These are phyloP conservation scores for Ictalurus furcatus DNA, from an alignment of 2,113 vertebrate species.

Conservation along the genomic window DNA sequence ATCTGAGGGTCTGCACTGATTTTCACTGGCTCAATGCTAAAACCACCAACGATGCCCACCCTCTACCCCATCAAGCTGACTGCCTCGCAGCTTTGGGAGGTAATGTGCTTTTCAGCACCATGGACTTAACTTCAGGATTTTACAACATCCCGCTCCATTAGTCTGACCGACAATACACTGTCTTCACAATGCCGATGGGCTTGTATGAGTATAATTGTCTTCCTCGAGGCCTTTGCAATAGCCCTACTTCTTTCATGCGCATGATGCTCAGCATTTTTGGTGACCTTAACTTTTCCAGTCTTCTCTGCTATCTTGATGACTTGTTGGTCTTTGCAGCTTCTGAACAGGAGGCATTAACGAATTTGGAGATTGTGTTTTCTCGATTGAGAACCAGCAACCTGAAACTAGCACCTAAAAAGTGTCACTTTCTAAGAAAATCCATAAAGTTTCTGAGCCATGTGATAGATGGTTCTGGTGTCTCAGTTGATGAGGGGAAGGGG, in stretches of 20 bases:
- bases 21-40: conserved; percentile 41
- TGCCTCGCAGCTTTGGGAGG: conserved; percentile 33
- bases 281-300: conserved; percentile 37
- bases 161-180: conserved; percentile 26
- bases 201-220: conserved; percentile 44
- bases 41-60: conserved; percentile 10
- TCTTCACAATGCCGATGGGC: conserved; percentile 42
- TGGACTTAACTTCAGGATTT: conserved; percentile 31
- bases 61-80: conserved; percentile 37
- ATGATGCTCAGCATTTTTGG: conserved; percentile 45
- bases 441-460: conserved; percentile 26
- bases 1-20: conserved; percentile 28
- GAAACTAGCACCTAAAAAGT: too few species aligned
- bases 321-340: conserved; percentile 13
- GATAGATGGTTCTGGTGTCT: neutral
- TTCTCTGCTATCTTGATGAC: conserved; percentile 41
- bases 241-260: conserved; percentile 33
- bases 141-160: conserved; percentile 41
- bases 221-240: conserved; percentile 42
- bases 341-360: neutral
- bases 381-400: too few species aligned
- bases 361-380: too few species aligned
- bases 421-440: neutral
- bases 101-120: conserved; percentile 16
- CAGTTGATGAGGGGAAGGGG: too few species aligned